A percentile compares a stretch with the other conserved stretches of the same genome.
phyloP scores from a whole-genome alignment of 1,140 invertebrate species.

The Orchesella cincta region DNA sequence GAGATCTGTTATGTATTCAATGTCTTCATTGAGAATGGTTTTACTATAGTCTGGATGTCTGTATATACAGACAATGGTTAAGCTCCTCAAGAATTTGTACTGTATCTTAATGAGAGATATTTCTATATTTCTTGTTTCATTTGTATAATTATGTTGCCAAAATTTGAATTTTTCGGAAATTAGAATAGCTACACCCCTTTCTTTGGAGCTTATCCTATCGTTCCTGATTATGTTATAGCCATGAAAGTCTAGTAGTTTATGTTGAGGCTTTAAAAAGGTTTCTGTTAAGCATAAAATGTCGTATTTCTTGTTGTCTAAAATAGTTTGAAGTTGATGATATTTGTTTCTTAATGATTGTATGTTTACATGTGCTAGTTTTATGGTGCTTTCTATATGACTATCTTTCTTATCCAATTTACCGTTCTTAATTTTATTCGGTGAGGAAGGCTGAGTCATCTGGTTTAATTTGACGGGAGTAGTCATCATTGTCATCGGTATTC shows the following conservation, averaged over 20 bases:
- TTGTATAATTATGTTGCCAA: not conserved
- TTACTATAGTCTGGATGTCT: not conserved
- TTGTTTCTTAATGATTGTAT: not conserved
- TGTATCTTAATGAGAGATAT: not conserved
- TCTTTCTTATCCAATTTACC: no score
- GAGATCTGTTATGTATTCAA: not conserved
- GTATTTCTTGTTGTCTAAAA: not conserved
- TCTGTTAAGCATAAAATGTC: not conserved
- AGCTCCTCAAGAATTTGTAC: not conserved
- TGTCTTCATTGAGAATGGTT: not conserved
- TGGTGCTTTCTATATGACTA: not conserved
- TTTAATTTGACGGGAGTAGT: no score
- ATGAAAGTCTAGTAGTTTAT: not conserved
- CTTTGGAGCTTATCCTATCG: not conserved
- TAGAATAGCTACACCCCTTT: not conserved
- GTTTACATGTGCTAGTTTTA: not conserved
- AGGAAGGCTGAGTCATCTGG: no score
- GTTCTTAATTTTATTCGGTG: no score
- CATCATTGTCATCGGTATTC: no score
- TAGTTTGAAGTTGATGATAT: not conserved
- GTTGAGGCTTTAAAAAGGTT: not conserved
- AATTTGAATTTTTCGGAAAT: not conserved
- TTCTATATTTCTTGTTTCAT: not conserved
- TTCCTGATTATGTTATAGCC: not conserved
- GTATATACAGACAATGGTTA: not conserved